phyloP scores from a whole-genome alignment of 2,888 invertebrate genomes.

The Atethmia centrago region DNA sequence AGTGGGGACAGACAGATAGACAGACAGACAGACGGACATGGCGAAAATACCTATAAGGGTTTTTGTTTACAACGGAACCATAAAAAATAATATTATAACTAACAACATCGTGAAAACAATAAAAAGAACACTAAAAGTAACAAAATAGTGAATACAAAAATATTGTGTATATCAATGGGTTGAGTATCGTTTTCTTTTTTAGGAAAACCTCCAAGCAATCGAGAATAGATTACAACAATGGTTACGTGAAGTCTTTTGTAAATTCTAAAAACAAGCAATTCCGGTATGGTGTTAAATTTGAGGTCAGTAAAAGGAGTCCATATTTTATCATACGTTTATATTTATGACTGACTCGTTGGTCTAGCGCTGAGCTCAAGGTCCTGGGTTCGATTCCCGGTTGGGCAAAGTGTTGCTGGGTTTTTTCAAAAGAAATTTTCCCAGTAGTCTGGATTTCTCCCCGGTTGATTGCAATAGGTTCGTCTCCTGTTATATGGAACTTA shows the following conservation, averaged over 20 bases:
- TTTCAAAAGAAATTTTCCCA: background rate
- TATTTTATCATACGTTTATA: background rate
- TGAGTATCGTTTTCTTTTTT: constrained; percentile 29
- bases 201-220: constrained; percentile 74
- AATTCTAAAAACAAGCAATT: constrained; percentile 2
- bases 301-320: constrained; percentile 59
- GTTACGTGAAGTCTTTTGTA: constrained; percentile 72
- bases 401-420: background rate
- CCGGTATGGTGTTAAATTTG: constrained; percentile 61
- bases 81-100: too few species aligned
- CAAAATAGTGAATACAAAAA: too few species aligned
- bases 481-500: background rate
- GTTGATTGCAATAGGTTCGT: background rate
- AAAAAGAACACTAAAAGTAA: too few species aligned
- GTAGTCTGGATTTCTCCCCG: background rate
- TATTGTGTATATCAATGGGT: too few species aligned
- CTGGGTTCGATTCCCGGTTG: background rate
- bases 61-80: too few species aligned
- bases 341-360: background rate
- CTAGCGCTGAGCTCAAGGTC: background rate
- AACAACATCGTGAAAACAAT: too few species aligned
- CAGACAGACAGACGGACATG: too few species aligned
- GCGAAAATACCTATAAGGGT: too few species aligned
- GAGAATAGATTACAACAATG: constrained; percentile 77
- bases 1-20: too few species aligned